Base-by-base conservation (phyloP, 2,888 invertebrate genomes). In the Hydraecia micacea region DNA sequence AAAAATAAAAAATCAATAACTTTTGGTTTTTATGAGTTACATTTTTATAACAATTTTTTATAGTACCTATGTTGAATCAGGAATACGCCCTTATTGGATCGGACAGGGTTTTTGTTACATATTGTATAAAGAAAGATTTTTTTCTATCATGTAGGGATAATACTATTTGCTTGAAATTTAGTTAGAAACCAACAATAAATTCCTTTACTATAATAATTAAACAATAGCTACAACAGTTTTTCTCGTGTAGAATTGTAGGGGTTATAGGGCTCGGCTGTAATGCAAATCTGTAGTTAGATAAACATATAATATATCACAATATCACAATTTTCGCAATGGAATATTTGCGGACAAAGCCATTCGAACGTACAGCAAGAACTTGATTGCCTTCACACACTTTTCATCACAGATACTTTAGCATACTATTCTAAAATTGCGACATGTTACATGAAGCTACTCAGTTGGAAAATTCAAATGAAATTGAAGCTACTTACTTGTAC, bases 381-480 rank as follows among this genome's bases (percentile, higher is more conserved):
- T 49, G 85, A 49, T 80, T 73, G 36, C 81, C 81, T 87, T 85
- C 85, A 87, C 81, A 85, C 60, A 77, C 73, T 73, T 85, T 78
- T 39, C 49, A 65, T 62, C 25, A n/a, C 28, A 63, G 21, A 1
- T 85, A 70, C 46, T 68, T 71, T 28, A 46, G 36, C 58, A 52
- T 25, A 66, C 58, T 46, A 58, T 74, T 67, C 9, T 63, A 11
- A 58, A 60, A 32, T 66, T 66, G 77, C n/a, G n/a, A 77, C 49
- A 75, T 1, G 2, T 62, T 49, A 62, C 13, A 58, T 32, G 49
- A 9, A 9, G 2, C 36, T 46, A 49, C 46, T 55, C 5, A 42
- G 3, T 21, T 36, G 36, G 28, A 75, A 60, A 18, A 32, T 58
- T 49, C 0, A 6, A 55, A 39, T 39, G 2, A 58, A 25, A 55